phyloP scores from a whole-genome alignment of 2,888 invertebrate genomes.

The Drosophila recens region DNA sequence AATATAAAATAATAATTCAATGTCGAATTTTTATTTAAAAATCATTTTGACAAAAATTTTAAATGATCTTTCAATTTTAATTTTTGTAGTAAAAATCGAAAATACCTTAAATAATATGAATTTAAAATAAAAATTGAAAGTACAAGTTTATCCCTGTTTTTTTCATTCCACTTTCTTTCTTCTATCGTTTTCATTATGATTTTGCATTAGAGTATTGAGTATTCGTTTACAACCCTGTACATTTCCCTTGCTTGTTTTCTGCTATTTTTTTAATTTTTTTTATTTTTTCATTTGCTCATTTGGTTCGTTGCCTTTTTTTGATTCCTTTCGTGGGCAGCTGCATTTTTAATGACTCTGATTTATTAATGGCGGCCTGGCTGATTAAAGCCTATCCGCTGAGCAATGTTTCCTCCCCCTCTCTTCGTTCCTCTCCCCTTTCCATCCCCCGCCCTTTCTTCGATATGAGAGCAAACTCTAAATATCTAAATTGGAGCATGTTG shows the following conservation, averaged over 20 bases:
- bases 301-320: conserved; percentile 57
- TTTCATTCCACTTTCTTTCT: neutral
- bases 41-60: too few relatives aligned
- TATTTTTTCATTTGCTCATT: conserved; percentile 38
- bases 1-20: too few relatives aligned
- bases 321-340: conserved; percentile 67
- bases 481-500: conserved; percentile 72
- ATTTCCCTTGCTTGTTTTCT: conserved; percentile 16
- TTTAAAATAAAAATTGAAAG: too few relatives aligned
- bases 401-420: conserved; percentile 7
- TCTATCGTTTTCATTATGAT: neutral
- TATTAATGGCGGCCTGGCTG: conserved; percentile 84
- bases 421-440: neutral
- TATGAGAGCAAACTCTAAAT: conserved; percentile 53
- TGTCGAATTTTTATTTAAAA: too few relatives aligned
- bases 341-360: conserved; percentile 85
- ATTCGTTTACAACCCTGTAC: neutral
- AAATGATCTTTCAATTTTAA: too few relatives aligned
- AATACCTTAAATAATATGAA: too few relatives aligned
- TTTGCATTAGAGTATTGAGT: conserved; percentile 24
- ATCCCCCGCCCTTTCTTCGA: neutral
- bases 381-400: conserved; percentile 79
- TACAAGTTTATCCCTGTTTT: too few relatives aligned
- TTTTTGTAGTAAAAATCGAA: too few relatives aligned
- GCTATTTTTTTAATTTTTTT: conserved; percentile 1